A percentile compares a stretch with the other conserved stretches of the same genome.
Evolutionary conservation across 1,140 invertebrate species (phyloP).

Genomic region (Tribolium castaneum): DNA sequence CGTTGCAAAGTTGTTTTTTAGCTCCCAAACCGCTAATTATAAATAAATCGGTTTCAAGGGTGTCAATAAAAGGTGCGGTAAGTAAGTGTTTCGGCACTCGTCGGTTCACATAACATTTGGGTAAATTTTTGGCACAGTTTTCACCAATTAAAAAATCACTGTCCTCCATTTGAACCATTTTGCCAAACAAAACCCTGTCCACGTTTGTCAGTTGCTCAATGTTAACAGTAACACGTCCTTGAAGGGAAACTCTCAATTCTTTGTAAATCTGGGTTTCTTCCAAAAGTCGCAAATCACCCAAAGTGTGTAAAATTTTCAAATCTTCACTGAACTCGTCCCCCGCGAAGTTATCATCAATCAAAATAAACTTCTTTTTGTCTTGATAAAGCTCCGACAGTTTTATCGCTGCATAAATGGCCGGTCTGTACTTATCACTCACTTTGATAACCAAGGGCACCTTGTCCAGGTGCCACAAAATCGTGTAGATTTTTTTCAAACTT

Average conservation of each 20-base stretch:
- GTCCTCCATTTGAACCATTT: not conserved
- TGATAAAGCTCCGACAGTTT: not conserved
- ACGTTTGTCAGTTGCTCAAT: not conserved
- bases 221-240: not conserved
- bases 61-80: not conserved
- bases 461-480: constrained; percentile 19
- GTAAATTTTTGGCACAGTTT: not conserved
- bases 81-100: not conserved
- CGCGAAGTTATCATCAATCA: not conserved
- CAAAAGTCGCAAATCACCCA: not conserved
- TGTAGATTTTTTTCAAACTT: not conserved
- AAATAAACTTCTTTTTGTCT: not conserved
- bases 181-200: not conserved
- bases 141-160: not conserved
- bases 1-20: not conserved
- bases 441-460: not conserved
- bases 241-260: not conserved
- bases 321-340: not conserved
- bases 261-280: not conserved
- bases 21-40: not conserved
- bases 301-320: not conserved
- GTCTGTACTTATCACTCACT: not conserved
- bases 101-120: not conserved
- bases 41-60: not conserved
- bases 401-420: not conserved